Conservation (phyloP, 2,113 vertebrate species). For the Meleagris gallopavo region DNA sequence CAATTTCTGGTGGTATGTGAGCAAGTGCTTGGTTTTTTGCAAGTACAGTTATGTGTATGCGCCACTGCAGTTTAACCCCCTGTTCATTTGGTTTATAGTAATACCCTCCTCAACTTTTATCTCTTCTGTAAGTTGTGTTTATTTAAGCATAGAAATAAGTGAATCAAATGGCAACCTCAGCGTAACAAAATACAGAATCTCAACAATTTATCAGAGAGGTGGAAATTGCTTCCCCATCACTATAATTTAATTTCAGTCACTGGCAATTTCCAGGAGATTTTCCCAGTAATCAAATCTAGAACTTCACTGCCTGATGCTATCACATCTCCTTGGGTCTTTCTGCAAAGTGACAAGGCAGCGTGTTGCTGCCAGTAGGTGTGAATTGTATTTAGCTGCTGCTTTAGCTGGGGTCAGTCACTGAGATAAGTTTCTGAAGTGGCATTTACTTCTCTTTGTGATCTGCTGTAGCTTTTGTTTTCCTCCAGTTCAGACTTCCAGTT, state of each 20-base stretch:
- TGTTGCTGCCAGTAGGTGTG: slow-evolving; percentile 2
- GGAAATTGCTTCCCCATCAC: not conserved
- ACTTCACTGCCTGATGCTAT: not conserved
- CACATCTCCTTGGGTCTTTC: not conserved
- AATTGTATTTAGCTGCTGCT: not conserved
- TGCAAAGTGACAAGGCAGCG: not conserved
- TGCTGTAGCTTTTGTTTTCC: not conserved
- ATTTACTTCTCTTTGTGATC: not conserved
- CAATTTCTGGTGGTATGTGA: not conserved
- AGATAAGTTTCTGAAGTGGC: not conserved
- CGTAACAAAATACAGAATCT: not conserved
- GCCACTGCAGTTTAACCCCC: not conserved
- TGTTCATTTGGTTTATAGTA: not conserved
- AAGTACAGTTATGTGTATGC: not conserved
- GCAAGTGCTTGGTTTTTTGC: not conserved
- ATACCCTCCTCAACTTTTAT: not conserved
- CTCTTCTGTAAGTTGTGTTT: not conserved
- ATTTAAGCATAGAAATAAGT: not conserved
- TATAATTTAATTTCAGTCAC: slow-evolving; percentile 23
- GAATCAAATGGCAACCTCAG: not conserved
- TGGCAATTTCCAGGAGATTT: slow-evolving; percentile 13
- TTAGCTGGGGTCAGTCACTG: not conserved
- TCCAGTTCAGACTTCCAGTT: not conserved
- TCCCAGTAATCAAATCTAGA: not conserved
- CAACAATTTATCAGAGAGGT: not conserved